Base-by-base conservation (phyloP, 1,140 invertebrate species). In the Orussus abietinus region DNA sequence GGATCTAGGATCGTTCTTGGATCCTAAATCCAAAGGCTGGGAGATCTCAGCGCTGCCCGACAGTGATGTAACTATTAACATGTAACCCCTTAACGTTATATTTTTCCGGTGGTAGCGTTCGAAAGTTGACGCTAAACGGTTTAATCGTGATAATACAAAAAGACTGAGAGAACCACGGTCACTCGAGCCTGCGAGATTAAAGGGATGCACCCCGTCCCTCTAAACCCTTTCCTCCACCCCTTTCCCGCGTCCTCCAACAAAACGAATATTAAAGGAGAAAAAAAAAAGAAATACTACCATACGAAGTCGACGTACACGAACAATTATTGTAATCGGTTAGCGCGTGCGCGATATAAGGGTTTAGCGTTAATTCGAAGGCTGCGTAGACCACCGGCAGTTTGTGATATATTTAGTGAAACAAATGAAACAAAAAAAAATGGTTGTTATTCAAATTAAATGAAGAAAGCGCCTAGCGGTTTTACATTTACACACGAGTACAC, bases 31-130 rank as follows among this genome's bases (percentile, higher is more conserved):
- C n/a, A n/a, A n/a, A n/a, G n/a, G n/a, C n/a, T n/a, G n/a, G n/a
- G n/a, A n/a, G 44, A 17, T 45, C 33, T 36, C 26, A 45, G 51
- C 42, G 45, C 53, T 50, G 47, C 51, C 55, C 58, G 54, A 62
- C 61, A 67, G 64, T 70, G 66, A 70, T 72, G 64, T 70, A 69
- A 70, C 59, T 69, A 66, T 66, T 69, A 69, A 69, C 57, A 66
- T 65, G 55, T 72, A 72, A 68, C 43, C 57, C 57, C 49, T 70
- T 69, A 69, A 69, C 46, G 59, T 72, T 69, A 69, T 72, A 72
- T 67, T 70, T 72, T 70, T 62, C 52, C 57, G 69, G 60, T 64
- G 64, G 62, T 67, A 63, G 54, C 44, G 42, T 34, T 26, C 36
- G 10, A 11, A 37, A 12, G 25, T 55, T 55, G 38, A 34, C 18